Evolutionary conservation across 2,113 vertebrate species (phyloP).

Genomic region (Regulus satrapa): DNA sequence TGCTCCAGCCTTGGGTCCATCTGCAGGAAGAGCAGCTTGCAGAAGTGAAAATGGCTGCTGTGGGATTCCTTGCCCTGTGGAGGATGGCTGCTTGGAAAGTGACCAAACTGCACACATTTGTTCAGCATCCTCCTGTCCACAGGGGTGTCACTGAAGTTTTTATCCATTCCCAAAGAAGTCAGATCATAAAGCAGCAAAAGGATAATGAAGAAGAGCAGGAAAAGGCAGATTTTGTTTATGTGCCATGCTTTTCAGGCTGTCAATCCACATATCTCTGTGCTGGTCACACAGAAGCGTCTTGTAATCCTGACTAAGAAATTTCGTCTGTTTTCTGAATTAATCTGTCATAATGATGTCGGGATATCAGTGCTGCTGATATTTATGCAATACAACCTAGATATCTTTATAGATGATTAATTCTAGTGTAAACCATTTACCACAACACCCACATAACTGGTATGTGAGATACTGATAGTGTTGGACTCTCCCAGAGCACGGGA

Average conservation of each 20-base stretch:
- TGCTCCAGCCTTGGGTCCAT: not conserved
- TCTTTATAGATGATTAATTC: not conserved
- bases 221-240: not conserved
- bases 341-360: not conserved
- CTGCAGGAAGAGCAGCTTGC: not conserved
- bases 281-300: not conserved
- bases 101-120: not conserved
- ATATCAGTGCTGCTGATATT: not conserved
- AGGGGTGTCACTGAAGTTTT: not conserved
- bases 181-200: not conserved
- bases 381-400: not conserved
- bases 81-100: not conserved
- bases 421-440: not conserved
- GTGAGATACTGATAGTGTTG: not conserved
- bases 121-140: accelerated
- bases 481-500: not conserved
- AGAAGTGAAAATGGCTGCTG: not conserved
- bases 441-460: not conserved
- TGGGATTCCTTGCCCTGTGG: not conserved
- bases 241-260: not conserved
- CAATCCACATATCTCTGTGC: not conserved
- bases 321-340: not conserved
- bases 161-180: not conserved
- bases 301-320: not conserved
- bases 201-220: not conserved